Evolutionary conservation across 2,113 vertebrate genomes (phyloP), one percentile per base, ranked within the genome.

Genomic region (Chionomys nivalis): DNA sequence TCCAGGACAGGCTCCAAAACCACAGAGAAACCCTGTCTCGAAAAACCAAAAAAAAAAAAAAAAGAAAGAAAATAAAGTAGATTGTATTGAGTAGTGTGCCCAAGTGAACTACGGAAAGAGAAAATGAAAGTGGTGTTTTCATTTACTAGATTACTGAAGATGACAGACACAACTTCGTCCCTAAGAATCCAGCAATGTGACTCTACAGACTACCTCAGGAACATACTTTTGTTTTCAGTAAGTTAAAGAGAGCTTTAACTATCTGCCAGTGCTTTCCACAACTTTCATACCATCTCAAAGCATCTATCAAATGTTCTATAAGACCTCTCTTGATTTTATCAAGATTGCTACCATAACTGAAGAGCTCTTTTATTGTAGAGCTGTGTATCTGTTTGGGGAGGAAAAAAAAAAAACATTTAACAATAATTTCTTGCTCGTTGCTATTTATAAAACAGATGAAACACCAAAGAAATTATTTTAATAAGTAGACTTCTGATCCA

Each of bases 71-170:
- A 97, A 96, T 79, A 55, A 96, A 92, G 31, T 0, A 65, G 58
- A 77, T 4, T 42, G 58, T 79, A 93, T 12, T 89, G 39, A 97
- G 91, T 23, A 49, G 19, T 87, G 33, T 87, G 91, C 93, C 76
- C 55, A 96, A 87, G 88, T 90, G 70, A 95, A 91, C 68, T 70
- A 90, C 6, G 21, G 49, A 94, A 97, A 97, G 89, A 96, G 96
- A 97, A 97, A 96, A 97, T 95, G 95, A 98, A 97, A 97, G 94
- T 94, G 70, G 66, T 82, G 42, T 90, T 94, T 94, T 79, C 68
- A 0, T 91, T 97, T 95, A 96, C 73, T 92, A 94, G 94, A 96
- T 93, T 79, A 94, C 75, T 97, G 85, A 72, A 75, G 72, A 89
- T 58, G 77, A 87, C 75, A 49, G 91, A 91, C 5, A 21, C 24